Percentiles rank a stretch among this genome's conserved stretches.
Conservation (phyloP, 1,140 invertebrate genomes). For the Diabrotica undecimpunctata region DNA sequence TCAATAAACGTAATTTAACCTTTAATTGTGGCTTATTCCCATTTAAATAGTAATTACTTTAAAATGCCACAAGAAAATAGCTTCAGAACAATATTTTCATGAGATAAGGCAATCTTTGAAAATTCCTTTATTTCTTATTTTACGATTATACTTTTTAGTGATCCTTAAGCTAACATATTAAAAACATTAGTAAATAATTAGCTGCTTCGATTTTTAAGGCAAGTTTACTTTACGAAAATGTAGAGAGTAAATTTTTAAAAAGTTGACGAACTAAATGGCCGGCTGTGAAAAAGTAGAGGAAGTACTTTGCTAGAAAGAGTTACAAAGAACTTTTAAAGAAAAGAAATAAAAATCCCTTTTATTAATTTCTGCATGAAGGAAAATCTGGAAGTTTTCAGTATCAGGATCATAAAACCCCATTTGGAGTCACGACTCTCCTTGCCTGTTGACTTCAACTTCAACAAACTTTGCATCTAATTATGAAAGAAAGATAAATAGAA, state of each 20-base stretch:
- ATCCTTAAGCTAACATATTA: too few relatives aligned
- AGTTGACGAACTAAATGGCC: not conserved
- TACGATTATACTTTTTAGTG: too few relatives aligned
- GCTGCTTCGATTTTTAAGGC: too few relatives aligned
- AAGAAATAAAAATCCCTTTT: conserved; percentile 4
- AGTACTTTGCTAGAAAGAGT: conserved; percentile 3
- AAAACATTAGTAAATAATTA: too few relatives aligned
- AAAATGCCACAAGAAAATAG: too few relatives aligned
- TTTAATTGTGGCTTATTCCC: too few relatives aligned
- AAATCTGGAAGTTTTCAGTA: conserved; percentile 10
- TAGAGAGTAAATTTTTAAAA: not conserved
- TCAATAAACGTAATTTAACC: too few relatives aligned
- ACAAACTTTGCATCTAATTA: conserved; percentile 18
- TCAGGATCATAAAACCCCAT: conserved; percentile 15
- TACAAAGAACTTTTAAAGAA: not conserved
- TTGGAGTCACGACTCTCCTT: conserved; percentile 12
- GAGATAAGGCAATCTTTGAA: too few relatives aligned
- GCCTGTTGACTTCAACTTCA: conserved; percentile 15
- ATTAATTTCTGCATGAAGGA: conserved; percentile 13
- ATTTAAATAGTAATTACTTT: too few relatives aligned
- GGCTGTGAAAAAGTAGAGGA: not conserved
- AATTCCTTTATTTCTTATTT: too few relatives aligned
- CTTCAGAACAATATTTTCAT: too few relatives aligned
- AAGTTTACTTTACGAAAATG: not conserved
- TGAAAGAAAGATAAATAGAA: conserved; percentile 11